Percentiles rank a stretch among this genome's conserved stretches.
phyloP scores from a whole-genome alignment of 1,140 invertebrate genomes.

The Magallana ariakensis region DNA sequence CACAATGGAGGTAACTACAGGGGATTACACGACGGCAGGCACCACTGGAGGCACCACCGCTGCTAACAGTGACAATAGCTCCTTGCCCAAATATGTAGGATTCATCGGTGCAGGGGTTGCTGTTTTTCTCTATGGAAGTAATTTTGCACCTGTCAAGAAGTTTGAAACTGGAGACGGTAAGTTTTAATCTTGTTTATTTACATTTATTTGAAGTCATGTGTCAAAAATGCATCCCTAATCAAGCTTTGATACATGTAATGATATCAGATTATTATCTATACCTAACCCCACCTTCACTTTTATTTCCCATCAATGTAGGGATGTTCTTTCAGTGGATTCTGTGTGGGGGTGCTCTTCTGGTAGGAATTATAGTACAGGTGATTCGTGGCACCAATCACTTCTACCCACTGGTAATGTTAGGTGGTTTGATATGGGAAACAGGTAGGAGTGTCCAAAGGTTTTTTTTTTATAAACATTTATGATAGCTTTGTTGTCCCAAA shows the following conservation, averaged over 20 bases:
- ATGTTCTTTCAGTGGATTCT: conserved; percentile 80
- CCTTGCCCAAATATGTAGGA: conserved; percentile 68
- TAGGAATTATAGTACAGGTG: conserved; percentile 74
- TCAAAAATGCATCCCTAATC: background rate
- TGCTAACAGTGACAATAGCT: conserved; percentile 5
- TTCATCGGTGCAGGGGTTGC: conserved; percentile 74
- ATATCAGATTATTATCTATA: too few species aligned
- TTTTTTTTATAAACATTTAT: too few species aligned
- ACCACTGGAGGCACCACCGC: conserved; percentile 12
- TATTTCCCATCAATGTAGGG: conserved; percentile 66
- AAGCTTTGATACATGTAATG: too few species aligned
- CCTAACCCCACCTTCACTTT: background rate
- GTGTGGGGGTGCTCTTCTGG: conserved; percentile 73
- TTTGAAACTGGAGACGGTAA: conserved; percentile 80
- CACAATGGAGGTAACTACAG: background rate
- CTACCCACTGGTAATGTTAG: conserved; percentile 77
- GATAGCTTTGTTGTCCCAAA: too few species aligned
- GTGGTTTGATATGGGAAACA: conserved; percentile 77
- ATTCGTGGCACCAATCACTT: conserved; percentile 70
- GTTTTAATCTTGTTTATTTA: conserved; percentile 3
- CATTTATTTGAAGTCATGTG: background rate
- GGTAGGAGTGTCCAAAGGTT: conserved; percentile 62
- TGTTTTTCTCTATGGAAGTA: conserved; percentile 78
- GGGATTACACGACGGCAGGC: background rate
- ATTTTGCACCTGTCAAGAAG: conserved; percentile 80